phyloP scores from a whole-genome alignment of 2,113 vertebrate genomes.

The Collichthys lucidus region DNA sequence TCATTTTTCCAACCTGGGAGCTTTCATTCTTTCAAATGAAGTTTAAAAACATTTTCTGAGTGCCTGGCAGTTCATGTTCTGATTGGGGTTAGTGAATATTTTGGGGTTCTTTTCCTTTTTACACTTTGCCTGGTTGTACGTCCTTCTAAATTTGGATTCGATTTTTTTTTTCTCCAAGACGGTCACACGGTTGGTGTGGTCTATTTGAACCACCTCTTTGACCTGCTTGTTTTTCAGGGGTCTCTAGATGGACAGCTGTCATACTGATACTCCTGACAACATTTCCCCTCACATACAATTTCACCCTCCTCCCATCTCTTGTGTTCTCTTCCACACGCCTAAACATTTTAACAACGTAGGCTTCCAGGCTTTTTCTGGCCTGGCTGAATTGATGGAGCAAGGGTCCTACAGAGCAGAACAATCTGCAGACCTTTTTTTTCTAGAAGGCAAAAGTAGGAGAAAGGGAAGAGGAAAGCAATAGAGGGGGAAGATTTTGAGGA shows the following conservation, averaged over 20 bases:
- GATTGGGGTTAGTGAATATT: neutral
- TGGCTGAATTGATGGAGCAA: slow-evolving; percentile 70
- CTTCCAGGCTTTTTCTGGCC: slow-evolving; percentile 76
- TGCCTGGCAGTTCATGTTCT: slow-evolving; percentile 53
- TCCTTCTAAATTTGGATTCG: neutral
- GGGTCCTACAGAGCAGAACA: slow-evolving; percentile 70
- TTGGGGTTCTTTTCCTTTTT: neutral
- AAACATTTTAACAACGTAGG: slow-evolving; percentile 80
- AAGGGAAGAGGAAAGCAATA: neutral
- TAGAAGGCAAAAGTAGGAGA: slow-evolving; percentile 54
- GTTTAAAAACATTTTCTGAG: slow-evolving; percentile 58
- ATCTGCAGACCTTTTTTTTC: slow-evolving; percentile 39
- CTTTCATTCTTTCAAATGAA: slow-evolving; percentile 65
- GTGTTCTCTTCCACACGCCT: slow-evolving; percentile 78
- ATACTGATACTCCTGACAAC: slow-evolving; percentile 81
- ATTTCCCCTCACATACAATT: slow-evolving; percentile 63
- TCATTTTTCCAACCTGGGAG: slow-evolving; percentile 36
- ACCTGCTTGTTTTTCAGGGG: slow-evolving; percentile 37
- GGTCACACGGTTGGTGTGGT: slow-evolving; percentile 1
- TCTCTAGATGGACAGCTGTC: slow-evolving; percentile 64
- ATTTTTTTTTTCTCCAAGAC: neutral
- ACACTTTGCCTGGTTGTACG: slow-evolving; percentile 12
- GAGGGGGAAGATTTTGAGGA: slow-evolving; percentile 15
- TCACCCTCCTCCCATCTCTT: slow-evolving; percentile 65
- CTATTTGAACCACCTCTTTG: slow-evolving; percentile 21